Conservation (phyloP, 2,888 invertebrate species). For the Synanthedon formicaeformis region DNA sequence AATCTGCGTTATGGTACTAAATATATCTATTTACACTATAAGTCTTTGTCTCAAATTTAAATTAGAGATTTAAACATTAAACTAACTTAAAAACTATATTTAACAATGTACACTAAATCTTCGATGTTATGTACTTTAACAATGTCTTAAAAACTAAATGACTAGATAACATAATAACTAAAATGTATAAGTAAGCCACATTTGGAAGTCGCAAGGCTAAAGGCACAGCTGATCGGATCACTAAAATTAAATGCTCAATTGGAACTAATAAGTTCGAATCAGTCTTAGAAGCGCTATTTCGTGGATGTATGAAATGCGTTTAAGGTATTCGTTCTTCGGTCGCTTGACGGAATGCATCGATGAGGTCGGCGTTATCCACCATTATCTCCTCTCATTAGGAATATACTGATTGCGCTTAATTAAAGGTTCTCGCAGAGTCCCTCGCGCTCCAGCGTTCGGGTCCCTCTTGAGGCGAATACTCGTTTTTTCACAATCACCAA, state of each 20-base stretch:
- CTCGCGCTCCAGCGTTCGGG: conserved; percentile 49
- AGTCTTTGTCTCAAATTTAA: conserved; percentile 56
- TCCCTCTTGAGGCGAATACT: conserved; percentile 54
- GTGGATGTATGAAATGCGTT: conserved; percentile 52
- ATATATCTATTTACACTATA: conserved; percentile 41
- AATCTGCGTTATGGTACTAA: conserved; percentile 63
- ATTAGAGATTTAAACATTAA: not conserved
- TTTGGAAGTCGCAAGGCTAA: conserved; percentile 48
- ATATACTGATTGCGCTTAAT: conserved; percentile 71
- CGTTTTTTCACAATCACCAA: conserved; percentile 64
- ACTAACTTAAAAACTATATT: not conserved
- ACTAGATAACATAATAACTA: conserved; percentile 60
- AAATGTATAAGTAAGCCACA: conserved; percentile 31
- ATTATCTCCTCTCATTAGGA: conserved; percentile 70
- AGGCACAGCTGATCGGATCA: conserved; percentile 63
- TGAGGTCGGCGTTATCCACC: conserved; percentile 63
- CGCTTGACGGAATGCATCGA: conserved; percentile 60
- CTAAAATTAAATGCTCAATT: conserved; percentile 55
- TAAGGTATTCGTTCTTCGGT: conserved; percentile 46
- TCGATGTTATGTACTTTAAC: conserved; percentile 12
- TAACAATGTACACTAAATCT: not conserved
- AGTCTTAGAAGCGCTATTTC: conserved; percentile 59
- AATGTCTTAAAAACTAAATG: conserved; percentile 43
- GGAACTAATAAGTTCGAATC: conserved; percentile 54
- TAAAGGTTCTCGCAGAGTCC: conserved; percentile 58